Evolutionary conservation across 2,113 vertebrate species (phyloP).

Genomic region (Mormyrus iriodes): DNA sequence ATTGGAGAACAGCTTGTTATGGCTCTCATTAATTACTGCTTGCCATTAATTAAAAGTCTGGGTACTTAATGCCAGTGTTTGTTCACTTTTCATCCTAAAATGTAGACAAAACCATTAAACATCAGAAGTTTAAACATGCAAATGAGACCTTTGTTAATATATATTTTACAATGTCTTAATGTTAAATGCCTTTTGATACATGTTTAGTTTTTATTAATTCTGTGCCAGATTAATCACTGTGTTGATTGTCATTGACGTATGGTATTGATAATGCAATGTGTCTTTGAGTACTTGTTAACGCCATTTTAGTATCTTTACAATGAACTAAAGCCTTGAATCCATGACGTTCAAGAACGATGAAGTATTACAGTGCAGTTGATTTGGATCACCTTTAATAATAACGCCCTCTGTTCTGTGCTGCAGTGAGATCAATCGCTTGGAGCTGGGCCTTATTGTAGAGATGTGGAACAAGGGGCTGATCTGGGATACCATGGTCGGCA

Average conservation of each 20-base stretch:
- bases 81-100: neutral
- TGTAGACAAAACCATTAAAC: neutral
- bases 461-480: conserved; percentile 98
- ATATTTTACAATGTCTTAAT: neutral
- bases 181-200: neutral
- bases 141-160: conserved; percentile 9
- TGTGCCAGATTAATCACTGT: neutral
- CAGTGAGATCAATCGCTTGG: conserved; percentile 89
- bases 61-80: neutral
- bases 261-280: neutral
- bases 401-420: conserved; percentile 5
- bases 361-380: neutral
- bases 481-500: conserved; percentile 95
- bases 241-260: neutral
- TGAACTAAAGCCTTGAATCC: neutral
- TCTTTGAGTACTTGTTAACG: neutral
- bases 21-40: conserved; percentile 2
- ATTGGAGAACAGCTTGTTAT: neutral
- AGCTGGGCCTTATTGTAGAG: conserved; percentile 88
- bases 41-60: conserved; percentile 18
- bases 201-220: neutral
- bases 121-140: conserved; percentile 15
- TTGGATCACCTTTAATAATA: neutral
- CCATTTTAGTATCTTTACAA: neutral
- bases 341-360: neutral